These are phyloP conservation scores for Cancer borealis DNA, from an alignment of 2,888 invertebrate species.

Conservation along the genomic window DNA sequence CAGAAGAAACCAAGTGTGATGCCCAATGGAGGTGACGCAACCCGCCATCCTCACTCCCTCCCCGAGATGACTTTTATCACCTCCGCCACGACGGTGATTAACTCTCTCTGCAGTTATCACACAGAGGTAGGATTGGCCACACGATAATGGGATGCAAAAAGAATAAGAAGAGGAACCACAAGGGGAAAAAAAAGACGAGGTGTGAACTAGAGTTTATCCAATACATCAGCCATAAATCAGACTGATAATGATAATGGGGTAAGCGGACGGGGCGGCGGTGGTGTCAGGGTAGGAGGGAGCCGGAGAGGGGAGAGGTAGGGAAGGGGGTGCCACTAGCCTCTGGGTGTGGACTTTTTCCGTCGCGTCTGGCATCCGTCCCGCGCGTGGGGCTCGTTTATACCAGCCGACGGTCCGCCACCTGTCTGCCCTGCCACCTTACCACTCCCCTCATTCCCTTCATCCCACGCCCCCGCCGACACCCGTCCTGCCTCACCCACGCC, in stretches of 20 bases:
- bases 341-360: slow-evolving; percentile 42
- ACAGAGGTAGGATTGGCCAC: background rate
- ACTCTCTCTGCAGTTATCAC: background rate
- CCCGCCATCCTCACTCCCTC: background rate
- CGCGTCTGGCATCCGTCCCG: slow-evolving; percentile 57
- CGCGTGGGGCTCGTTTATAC: slow-evolving; percentile 51
- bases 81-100: background rate
- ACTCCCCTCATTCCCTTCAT: background rate
- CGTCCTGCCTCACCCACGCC: slow-evolving; percentile 20
- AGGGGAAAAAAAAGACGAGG: background rate
- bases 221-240: slow-evolving; percentile 41
- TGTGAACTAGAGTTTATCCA: slow-evolving; percentile 43
- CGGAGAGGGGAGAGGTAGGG: background rate
- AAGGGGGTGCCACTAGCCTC: slow-evolving; percentile 35
- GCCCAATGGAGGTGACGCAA: background rate
- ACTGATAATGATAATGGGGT: slow-evolving; percentile 36
- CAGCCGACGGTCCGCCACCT: slow-evolving; percentile 56
- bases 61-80: background rate
- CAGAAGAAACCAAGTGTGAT: background rate
- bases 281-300: background rate
- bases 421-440: slow-evolving; percentile 34
- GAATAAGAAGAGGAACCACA: background rate
- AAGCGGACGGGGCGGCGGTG: background rate
- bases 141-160: slow-evolving; percentile 33
- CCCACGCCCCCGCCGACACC: slow-evolving; percentile 21